Evolutionary conservation across 2,113 vertebrate species (phyloP).

Genomic region (Nipponia nippon): DNA sequence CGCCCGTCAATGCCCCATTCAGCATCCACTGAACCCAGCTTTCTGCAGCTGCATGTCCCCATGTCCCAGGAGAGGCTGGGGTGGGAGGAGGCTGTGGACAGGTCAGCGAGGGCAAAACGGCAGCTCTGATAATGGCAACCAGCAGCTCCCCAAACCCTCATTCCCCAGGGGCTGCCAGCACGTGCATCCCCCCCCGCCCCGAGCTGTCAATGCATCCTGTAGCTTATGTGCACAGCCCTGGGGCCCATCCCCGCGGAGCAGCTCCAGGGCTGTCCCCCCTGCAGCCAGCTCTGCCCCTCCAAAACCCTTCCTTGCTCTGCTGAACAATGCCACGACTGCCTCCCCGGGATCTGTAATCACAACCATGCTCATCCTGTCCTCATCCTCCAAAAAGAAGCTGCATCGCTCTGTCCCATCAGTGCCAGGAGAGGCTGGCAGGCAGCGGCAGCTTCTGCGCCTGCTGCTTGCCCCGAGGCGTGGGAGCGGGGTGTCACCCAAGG

Average conservation of each 20-base stretch:
- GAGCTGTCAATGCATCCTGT: neutral
- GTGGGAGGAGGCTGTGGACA: neutral
- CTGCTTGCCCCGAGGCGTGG: neutral
- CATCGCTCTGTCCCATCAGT: accelerated
- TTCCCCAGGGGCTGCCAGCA: neutral
- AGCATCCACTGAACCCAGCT: neutral
- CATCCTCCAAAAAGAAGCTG: neutral
- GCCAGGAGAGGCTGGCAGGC: neutral
- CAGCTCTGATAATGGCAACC: neutral
- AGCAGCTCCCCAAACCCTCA: neutral
- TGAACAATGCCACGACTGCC: too few species aligned
- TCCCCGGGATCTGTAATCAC: neutral
- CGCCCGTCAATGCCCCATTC: neutral
- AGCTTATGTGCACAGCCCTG: accelerated
- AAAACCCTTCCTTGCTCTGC: neutral
- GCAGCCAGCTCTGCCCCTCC: neutral
- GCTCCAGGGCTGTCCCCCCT: neutral
- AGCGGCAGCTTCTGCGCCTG: accelerated
- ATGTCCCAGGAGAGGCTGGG: neutral
- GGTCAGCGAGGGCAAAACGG: neutral
- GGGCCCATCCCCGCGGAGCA: neutral
- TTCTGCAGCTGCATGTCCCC: neutral
- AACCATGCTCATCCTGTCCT: neutral
- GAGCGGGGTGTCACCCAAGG: neutral
- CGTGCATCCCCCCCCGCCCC: neutral